A percentile compares a stretch with the other conserved stretches of the same genome.
Conservation (phyloP, 2,888 invertebrate genomes). For the Dolichopus griseipennis region DNA sequence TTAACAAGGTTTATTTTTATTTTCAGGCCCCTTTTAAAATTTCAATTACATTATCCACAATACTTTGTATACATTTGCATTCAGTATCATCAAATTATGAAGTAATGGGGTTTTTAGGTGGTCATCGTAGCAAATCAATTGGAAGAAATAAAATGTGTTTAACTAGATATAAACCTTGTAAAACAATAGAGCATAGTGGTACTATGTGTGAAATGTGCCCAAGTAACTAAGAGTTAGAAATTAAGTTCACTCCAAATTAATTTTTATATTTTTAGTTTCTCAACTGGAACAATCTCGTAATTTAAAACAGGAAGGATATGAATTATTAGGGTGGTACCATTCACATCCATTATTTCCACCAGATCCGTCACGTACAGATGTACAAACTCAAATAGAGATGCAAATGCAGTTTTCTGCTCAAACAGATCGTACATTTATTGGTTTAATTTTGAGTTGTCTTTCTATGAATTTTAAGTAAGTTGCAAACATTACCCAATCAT, state of each 20-base stretch:
- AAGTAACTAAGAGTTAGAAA: slow-evolving; percentile 38
- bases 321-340: slow-evolving; percentile 67
- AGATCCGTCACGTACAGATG: slow-evolving; percentile 60
- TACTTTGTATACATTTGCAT: slow-evolving; percentile 61
- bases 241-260: not conserved
- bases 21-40: slow-evolving; percentile 56
- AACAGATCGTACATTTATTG: slow-evolving; percentile 24
- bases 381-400: slow-evolving; percentile 55
- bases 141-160: slow-evolving; percentile 40
- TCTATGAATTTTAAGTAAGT: slow-evolving; percentile 24
- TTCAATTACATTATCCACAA: slow-evolving; percentile 50
- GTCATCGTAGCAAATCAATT: slow-evolving; percentile 31
- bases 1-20: slow-evolving; percentile 16
- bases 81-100: slow-evolving; percentile 60
- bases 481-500: no score
- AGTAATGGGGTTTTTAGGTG: slow-evolving; percentile 67
- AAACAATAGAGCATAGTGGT: slow-evolving; percentile 52
- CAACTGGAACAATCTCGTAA: slow-evolving; percentile 54
- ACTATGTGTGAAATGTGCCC: slow-evolving; percentile 75
- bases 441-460: slow-evolving; percentile 25
- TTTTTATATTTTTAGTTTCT: slow-evolving; percentile 41
- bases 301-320: slow-evolving; percentile 44
- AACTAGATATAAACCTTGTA: slow-evolving; percentile 53
- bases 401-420: slow-evolving; percentile 40
- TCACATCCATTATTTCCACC: slow-evolving; percentile 65